Evolutionary conservation across 1,140 invertebrate species (phyloP).

Genomic region (Papilio xuthus): DNA sequence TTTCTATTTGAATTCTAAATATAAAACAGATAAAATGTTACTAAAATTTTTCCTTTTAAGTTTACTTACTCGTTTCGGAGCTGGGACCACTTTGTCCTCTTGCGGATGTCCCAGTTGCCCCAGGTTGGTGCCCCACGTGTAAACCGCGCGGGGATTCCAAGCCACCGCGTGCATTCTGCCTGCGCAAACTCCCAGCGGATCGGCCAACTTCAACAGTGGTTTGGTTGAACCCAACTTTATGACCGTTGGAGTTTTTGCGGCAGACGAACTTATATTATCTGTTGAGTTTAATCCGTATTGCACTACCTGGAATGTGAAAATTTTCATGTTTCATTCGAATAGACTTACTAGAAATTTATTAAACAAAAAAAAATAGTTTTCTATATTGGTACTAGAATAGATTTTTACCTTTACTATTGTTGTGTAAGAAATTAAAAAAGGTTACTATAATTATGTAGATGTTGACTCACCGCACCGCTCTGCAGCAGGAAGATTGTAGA

Average conservation of each 20-base stretch:
- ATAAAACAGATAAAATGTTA: too few relatives aligned
- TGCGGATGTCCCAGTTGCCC: constrained; percentile 86
- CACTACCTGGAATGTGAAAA: constrained; percentile 56
- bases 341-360: neutral
- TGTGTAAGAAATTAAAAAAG: too few relatives aligned
- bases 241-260: constrained; percentile 53
- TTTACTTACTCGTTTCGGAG: constrained; percentile 75
- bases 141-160: constrained; percentile 82
- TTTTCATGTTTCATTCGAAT: neutral
- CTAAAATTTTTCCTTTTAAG: constrained; percentile 3
- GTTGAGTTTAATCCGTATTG: constrained; percentile 67
- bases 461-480: constrained; percentile 71
- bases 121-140: constrained; percentile 87
- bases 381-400: too few relatives aligned
- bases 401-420: too few relatives aligned
- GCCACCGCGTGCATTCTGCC: constrained; percentile 86
- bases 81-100: constrained; percentile 64
- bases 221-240: constrained; percentile 61
- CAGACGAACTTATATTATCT: constrained; percentile 60
- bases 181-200: constrained; percentile 82
- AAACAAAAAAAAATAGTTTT: too few relatives aligned
- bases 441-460: too few relatives aligned
- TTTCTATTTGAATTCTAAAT: too few relatives aligned
- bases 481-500: constrained; percentile 86
- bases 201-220: constrained; percentile 64